A percentile compares a stretch with the other conserved stretches of the same genome.
phyloP scores from a whole-genome alignment of 2,888 invertebrate genomes.

The Barypeithes pellucidus region DNA sequence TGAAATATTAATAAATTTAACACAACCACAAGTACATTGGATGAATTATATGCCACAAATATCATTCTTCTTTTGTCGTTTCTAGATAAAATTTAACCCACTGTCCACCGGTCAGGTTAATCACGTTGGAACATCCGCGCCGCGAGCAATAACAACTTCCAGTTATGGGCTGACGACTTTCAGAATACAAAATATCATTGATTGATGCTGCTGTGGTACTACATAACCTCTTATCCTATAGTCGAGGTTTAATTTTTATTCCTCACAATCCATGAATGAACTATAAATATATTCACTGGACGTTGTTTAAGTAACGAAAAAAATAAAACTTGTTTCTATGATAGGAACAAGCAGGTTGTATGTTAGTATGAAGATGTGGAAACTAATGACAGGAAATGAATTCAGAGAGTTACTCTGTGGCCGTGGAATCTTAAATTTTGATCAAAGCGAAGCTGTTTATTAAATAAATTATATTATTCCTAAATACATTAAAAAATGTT shows the following conservation, averaged over 20 bases:
- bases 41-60: no score
- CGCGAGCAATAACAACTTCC: conserved; percentile 55
- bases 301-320: conserved; percentile 40
- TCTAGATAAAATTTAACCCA: neutral
- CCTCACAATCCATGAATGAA: conserved; percentile 43
- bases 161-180: conserved; percentile 50
- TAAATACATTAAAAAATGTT: neutral
- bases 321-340: conserved; percentile 40
- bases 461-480: neutral
- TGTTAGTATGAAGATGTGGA: conserved; percentile 1
- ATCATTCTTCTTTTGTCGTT: neutral
- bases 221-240: conserved; percentile 35
- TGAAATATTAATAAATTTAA: no score
- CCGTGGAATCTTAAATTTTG: no score
- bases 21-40: no score
- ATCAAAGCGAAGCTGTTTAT: no score
- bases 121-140: conserved; percentile 60
- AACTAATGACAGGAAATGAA: neutral
- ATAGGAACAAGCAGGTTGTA: conserved; percentile 31
- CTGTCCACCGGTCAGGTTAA: conserved; percentile 47
- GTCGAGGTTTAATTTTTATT: conserved; percentile 25
- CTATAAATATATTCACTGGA: conserved; percentile 34
- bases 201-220: conserved; percentile 41
- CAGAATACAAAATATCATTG: conserved; percentile 50
- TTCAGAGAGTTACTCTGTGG: neutral